phyloP scores from a whole-genome alignment of 2,888 invertebrate species.

The Hemaris fuciformis region DNA sequence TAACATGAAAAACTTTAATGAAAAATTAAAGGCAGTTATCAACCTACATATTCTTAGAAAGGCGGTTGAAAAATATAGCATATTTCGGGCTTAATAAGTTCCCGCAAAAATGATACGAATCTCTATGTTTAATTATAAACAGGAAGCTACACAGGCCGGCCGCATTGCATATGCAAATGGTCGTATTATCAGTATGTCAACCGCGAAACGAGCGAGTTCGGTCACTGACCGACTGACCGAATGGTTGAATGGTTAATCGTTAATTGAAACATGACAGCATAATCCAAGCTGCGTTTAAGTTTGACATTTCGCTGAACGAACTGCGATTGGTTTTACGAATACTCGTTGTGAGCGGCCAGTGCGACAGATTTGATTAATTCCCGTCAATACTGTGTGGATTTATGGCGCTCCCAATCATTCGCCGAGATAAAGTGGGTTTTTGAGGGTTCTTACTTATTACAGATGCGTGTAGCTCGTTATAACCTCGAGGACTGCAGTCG shows the following conservation, averaged over 20 bases:
- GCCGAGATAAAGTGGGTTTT: neutral
- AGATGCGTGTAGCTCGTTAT: too few relatives aligned
- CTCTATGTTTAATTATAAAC: neutral
- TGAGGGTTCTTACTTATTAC: neutral
- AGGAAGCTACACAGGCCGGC: neutral
- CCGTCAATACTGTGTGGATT: neutral
- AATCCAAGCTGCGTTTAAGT: slow-evolving; percentile 20
- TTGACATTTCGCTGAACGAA: slow-evolving; percentile 16
- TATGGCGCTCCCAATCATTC: neutral
- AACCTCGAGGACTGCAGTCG: too few relatives aligned
- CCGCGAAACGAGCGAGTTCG: slow-evolving; percentile 2
- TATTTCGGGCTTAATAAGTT: too few relatives aligned
- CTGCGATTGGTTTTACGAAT: neutral
- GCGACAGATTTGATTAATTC: neutral
- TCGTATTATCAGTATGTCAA: slow-evolving; percentile 14
- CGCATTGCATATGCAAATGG: slow-evolving; percentile 16
- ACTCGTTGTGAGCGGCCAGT: neutral
- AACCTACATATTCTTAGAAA: too few relatives aligned
- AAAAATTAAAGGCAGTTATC: too few relatives aligned
- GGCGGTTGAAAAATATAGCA: too few relatives aligned
- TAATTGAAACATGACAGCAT: slow-evolving; percentile 33
- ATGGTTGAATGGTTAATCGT: slow-evolving; percentile 26
- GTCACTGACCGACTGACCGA: slow-evolving; percentile 9
- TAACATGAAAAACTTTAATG: too few relatives aligned
- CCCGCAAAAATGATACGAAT: neutral